Percentiles rank a stretch among this genome's conserved stretches.
Conservation (phyloP, 2,888 invertebrate genomes). For the Chloroclystis v-ata region DNA sequence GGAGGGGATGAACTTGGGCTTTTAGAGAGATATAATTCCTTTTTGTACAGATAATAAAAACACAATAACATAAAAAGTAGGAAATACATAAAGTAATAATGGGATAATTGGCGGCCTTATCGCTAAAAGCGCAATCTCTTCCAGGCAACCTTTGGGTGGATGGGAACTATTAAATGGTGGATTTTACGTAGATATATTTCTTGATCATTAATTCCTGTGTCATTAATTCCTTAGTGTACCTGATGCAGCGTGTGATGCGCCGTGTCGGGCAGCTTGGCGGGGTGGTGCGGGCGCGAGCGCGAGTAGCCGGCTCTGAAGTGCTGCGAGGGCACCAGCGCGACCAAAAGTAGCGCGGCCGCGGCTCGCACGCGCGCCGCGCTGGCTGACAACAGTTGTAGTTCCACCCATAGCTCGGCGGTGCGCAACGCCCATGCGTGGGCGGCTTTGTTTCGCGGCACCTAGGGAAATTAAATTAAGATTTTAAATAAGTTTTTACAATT, state of each 20-base stretch:
- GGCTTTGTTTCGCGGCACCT: conserved; percentile 89
- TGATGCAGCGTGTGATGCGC: conserved; percentile 78
- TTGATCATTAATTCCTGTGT: neutral
- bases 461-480: no score
- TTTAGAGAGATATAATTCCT: no score
- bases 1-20: no score
- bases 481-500: no score
- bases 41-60: no score
- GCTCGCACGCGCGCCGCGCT: conserved; percentile 89
- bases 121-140: no score
- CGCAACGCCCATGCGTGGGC: conserved; percentile 95
- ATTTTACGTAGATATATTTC: no score
- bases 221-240: conserved; percentile 55
- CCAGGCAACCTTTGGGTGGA: no score
- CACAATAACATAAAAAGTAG: no score
- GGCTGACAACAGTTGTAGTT: conserved; percentile 91
- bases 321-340: conserved; percentile 93
- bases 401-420: conserved; percentile 94
- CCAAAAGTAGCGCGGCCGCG: conserved; percentile 92
- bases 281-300: conserved; percentile 69
- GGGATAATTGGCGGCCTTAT: no score
- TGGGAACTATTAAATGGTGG: no score
- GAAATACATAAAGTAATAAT: no score
- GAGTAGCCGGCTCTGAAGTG: conserved; percentile 94
- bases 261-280: conserved; percentile 62